Base-by-base conservation (phyloP, 2,797 vertebrate species). In the Microchirus variegatus region DNA sequence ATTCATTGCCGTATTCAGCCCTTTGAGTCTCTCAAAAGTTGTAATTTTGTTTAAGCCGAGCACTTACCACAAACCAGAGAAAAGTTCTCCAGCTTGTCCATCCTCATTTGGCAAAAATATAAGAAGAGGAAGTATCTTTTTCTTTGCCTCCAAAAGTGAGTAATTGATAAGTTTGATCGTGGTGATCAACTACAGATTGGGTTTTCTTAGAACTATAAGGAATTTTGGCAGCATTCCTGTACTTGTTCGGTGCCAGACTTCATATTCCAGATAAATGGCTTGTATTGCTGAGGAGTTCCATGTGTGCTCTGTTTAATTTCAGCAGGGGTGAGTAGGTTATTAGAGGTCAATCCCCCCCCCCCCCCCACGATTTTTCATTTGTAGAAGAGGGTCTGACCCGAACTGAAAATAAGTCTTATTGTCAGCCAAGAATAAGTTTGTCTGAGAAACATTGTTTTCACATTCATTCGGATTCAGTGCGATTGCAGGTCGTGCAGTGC, bases 1-100 rank as follows among this genome's bases (percentile, higher is more conserved):
- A 81, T 87, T 87, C 82, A 78, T 80, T 65, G 77, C 83, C 57
- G 70, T 77, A 65, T 84, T 82, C 85, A 81, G 75, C 59, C 63
- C 67, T 80, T 79, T 73, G 59, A 82, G 69, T 76, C 36, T 18
- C 77, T 82, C 65, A 64, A 73, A 88, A 89, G 78, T 89, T 86
- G 59, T 77, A 83, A 84, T 85, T 87, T 86, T 77, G 72, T 81
- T 84, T 73, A 79, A 84, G 65, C 43, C 57, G 50, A 43, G 46
- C 18, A 52, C 55, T 77, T 65, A 74, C 63, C 50, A 22, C 68
- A 69, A 81, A 77, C 67, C 64, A 63, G 52, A 82, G 42, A 2
- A 75, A 82, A 82, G 52, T 80, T 75, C 47, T 52, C 66, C 42
- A 62, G 65, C 63, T 57, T 59, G 64, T 58, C 48, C 45, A 14